Base-by-base conservation (phyloP, 2,797 vertebrate species). In the Toxotes lorentzi region DNA sequence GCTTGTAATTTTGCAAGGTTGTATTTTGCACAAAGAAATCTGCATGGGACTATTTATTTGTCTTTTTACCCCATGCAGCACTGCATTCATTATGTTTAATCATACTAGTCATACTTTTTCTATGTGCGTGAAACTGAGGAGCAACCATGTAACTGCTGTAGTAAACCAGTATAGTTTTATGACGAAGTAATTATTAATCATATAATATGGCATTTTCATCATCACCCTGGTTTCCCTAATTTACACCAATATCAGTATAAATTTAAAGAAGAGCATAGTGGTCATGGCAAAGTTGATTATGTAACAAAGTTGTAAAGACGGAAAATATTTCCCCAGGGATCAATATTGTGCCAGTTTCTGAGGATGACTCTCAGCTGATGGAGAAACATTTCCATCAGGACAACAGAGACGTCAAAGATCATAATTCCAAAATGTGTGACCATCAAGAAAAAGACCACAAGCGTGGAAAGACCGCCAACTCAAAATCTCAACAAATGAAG, bases 381-480 rank as follows among this genome's bases (percentile, higher is more conserved):
- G 90, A 92, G 64, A 94, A 89, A 60, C 76, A 89, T 82, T 91
- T 90, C 60, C 61, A 80, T 41, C 70, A 78, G 76, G 71, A 68
- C 43, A 27, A 45, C 43, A 75, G 61, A 73, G 63, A 47, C 5
- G 4, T 32, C 50, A 84, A 53, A 50, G 30, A 45, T 40, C 51
- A 48, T 4, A 84, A 75, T 51, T 65, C 75, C 47, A 63, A 82
- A 65, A 89, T 82, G 86, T 69, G 56, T 50, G 88, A 87, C 69
- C 76, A 60, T 58, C 87, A 71, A 27, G 85, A 88, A 61, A 88
- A 83, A 82, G 86, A 88, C 27, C 59, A 75, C 71, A 86, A 81
- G 43, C 82, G 79, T 5, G 57, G 70, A 64, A 88, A 83, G 75
- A 81, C 79, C 43, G 57, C 78, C 2, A 43, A 70, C 56, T 86